phyloP scores from a whole-genome alignment of 2,113 vertebrate genomes.

The Butastur rufipennis region DNA sequence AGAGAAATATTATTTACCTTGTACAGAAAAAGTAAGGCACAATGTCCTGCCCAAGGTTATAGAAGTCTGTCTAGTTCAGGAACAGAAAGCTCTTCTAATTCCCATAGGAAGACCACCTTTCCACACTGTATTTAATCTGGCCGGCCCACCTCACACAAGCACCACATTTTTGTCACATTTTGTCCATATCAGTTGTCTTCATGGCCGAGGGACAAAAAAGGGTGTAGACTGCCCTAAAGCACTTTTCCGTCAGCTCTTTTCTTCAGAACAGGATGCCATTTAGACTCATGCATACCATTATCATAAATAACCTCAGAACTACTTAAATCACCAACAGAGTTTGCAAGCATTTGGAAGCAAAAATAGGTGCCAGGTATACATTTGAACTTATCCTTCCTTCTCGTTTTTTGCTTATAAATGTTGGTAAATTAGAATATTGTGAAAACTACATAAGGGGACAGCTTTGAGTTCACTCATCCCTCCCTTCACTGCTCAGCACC shows the following conservation, averaged over 20 bases:
- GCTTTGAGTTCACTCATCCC: neutral
- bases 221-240: slow-evolving; percentile 16
- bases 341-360: neutral
- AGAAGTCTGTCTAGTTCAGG: neutral
- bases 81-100: neutral
- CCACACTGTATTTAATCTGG: neutral
- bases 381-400: neutral
- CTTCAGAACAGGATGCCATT: slow-evolving; percentile 29
- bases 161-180: neutral
- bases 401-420: accelerated
- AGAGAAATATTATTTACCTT: neutral
- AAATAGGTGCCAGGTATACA: neutral
- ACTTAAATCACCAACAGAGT: neutral
- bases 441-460: neutral
- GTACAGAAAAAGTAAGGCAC: neutral
- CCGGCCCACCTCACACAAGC: neutral
- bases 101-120: neutral
- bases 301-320: neutral
- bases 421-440: neutral
- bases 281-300: slow-evolving; percentile 43
- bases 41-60: neutral
- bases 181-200: neutral
- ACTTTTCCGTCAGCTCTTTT: neutral
- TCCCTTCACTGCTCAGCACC: neutral
- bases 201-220: neutral